Base-by-base conservation (phyloP, 2,113 vertebrate genomes). In the Oryzias curvinotus region DNA sequence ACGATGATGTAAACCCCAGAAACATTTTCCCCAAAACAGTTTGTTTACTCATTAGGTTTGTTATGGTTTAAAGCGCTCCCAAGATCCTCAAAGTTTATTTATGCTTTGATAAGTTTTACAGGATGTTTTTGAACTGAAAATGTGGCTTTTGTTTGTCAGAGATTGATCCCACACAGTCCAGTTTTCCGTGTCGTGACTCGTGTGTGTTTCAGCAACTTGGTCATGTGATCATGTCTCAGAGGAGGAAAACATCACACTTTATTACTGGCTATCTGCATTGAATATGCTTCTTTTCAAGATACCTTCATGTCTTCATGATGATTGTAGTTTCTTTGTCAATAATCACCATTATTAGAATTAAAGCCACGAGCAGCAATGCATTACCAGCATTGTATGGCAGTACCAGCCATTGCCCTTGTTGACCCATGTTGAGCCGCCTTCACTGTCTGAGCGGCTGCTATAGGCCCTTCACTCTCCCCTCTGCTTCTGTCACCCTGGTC, bases 131-230 rank as follows among this genome's bases (percentile, higher is more conserved):
- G 4, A 62, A 61, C 52, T 57, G 6, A 19, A 78, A 75, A 75
- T 48, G 44, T 28, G 18, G 17, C 26, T 5, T 59, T 49, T 65
- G 54, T 43, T 51, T 62, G 21, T 58, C 45, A 51, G 14, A 57
- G 80, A 65, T 46, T 55, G 50, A 67, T 65, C 71, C 47, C 43
- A 57, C 3, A 14, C 15, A 69, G 54, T n/a, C 53, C 75, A 57
- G 19, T 23, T 25, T 48, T 68, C n/a, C 42, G 65, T 66, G 69
- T 51, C 36, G 62, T 68, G 53, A 64, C 14, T 60, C 68, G n/a
- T 80, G 78, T 48, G 21, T 53, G 58, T 53, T 54, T 59, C 73
- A 74, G 57, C 53, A 17, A 55, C 60, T 78, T 66, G 52, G 73
- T 28, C 53, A 55, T 67, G 57, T 28, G 17, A 65, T 42, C 59